Evolutionary conservation across 2,797 vertebrate species (phyloP).

Genomic region (Gila robusta): DNA sequence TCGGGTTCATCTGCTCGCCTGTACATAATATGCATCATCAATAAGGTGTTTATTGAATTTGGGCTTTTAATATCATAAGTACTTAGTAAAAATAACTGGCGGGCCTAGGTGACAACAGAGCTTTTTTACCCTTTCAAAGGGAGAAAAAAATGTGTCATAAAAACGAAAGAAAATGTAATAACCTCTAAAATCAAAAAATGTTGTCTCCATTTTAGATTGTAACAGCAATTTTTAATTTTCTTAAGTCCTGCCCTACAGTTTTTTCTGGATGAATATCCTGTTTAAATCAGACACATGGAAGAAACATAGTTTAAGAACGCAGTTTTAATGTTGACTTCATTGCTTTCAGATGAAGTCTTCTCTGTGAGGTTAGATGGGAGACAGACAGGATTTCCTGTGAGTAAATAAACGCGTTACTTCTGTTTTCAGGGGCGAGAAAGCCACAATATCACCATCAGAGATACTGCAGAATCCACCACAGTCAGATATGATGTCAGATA

Average conservation of each 20-base stretch:
- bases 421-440: slow-evolving; percentile 1
- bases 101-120: too few species aligned
- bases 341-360: not conserved
- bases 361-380: not conserved
- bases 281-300: not conserved
- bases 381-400: slow-evolving; percentile 31
- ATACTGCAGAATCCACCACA: slow-evolving; percentile 27
- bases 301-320: not conserved
- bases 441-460: slow-evolving; percentile 10
- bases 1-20: not conserved
- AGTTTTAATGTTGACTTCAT: slow-evolving; percentile 1
- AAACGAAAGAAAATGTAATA: not conserved
- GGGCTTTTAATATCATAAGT: not conserved
- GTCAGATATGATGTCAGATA: not conserved
- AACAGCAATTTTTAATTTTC: not conserved
- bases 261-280: not conserved
- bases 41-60: not conserved
- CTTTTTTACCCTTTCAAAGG: not conserved
- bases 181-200: too few species aligned
- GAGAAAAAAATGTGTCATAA: not conserved
- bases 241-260: not conserved
- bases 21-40: not conserved
- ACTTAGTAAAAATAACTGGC: not conserved
- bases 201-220: not conserved
- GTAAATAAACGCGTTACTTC: not conserved